phyloP scores from a whole-genome alignment of 1,140 invertebrate species.

The Magallana gigas region DNA sequence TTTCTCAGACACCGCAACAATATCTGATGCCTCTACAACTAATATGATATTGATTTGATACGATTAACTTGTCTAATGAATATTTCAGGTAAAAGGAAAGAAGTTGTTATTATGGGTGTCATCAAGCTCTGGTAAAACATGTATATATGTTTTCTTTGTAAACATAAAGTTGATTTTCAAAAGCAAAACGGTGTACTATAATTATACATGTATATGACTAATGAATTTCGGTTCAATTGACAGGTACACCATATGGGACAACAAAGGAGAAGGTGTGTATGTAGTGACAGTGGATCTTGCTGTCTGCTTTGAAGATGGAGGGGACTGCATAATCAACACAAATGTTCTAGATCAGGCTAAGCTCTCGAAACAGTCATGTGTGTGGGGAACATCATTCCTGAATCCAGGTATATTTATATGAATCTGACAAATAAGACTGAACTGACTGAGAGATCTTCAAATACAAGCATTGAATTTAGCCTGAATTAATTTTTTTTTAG shows the following conservation, averaged over 20 bases:
- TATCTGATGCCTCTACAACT: too few relatives aligned
- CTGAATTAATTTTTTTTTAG: too few relatives aligned
- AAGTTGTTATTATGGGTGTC: constrained; percentile 11
- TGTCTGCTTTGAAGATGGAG: constrained; percentile 38
- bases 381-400: constrained; percentile 10
- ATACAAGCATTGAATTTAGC: too few relatives aligned
- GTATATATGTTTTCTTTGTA: not conserved
- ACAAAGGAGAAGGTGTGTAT: constrained; percentile 25
- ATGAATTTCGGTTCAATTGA: too few relatives aligned
- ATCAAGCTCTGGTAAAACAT: not conserved
- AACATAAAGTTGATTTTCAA: too few relatives aligned
- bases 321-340: constrained; percentile 12
- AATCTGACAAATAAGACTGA: not conserved
- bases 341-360: constrained; percentile 23
- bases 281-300: not conserved
- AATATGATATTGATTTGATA: too few relatives aligned
- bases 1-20: too few relatives aligned
- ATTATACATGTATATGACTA: too few relatives aligned
- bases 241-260: constrained; percentile 36
- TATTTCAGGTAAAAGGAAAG: constrained; percentile 17
- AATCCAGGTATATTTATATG: not conserved
- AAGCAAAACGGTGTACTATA: too few relatives aligned
- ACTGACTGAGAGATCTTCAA: too few relatives aligned
- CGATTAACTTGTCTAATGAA: not conserved
- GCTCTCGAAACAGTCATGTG: constrained; percentile 7